Conservation (phyloP, 2,888 invertebrate genomes). For the Rhyacophila evoluta region DNA sequence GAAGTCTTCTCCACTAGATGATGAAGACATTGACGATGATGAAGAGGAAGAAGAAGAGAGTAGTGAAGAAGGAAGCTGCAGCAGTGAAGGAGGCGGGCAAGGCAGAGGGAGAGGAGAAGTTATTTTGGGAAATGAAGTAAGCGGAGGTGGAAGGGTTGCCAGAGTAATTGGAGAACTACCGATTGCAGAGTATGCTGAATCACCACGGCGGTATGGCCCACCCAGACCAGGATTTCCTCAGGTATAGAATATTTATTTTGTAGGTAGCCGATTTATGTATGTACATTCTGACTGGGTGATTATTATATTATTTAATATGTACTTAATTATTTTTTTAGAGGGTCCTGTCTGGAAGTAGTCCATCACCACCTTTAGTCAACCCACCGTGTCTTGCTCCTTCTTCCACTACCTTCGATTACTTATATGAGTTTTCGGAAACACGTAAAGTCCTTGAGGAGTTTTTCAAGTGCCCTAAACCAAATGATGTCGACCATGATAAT, state of each 20-base stretch:
- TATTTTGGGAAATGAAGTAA: slow-evolving; percentile 55
- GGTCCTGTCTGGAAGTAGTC: slow-evolving; percentile 66
- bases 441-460: slow-evolving; percentile 93
- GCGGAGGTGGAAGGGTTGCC: slow-evolving; percentile 64
- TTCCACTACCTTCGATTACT: slow-evolving; percentile 84
- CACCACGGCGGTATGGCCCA: slow-evolving; percentile 87
- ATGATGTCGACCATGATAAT: slow-evolving; percentile 69
- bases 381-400: slow-evolving; percentile 56
- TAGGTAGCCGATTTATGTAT: too few relatives aligned
- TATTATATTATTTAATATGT: not conserved
- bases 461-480: slow-evolving; percentile 83
- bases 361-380: slow-evolving; percentile 65
- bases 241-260: too few relatives aligned
- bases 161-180: slow-evolving; percentile 85
- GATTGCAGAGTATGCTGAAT: slow-evolving; percentile 94
- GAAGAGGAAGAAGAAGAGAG: slow-evolving; percentile 62
- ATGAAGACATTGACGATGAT: slow-evolving; percentile 43
- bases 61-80: slow-evolving; percentile 60
- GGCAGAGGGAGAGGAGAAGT: slow-evolving; percentile 60
- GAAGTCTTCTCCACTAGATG: slow-evolving; percentile 59
- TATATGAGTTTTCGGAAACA: slow-evolving; percentile 94
- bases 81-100: slow-evolving; percentile 60
- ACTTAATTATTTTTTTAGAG: slow-evolving; percentile 60
- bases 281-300: too few relatives aligned
- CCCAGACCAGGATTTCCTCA: slow-evolving; percentile 92